phyloP scores from a whole-genome alignment of 2,797 vertebrate genomes.

The Anolis apletophallus region DNA sequence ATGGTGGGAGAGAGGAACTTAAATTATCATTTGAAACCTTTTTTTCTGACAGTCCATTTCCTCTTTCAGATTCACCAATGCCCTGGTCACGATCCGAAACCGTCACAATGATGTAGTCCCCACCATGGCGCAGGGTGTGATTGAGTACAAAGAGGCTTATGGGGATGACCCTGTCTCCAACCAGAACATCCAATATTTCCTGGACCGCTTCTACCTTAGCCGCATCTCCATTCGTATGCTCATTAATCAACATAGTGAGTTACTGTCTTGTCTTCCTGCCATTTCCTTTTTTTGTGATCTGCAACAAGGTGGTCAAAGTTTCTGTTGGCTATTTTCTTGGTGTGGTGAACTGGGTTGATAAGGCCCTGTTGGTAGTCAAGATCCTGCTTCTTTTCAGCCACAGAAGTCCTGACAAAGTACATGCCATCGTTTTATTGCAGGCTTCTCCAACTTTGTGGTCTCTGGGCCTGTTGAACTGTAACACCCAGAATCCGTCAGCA shows the following conservation, averaged over 20 bases:
- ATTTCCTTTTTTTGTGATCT: background rate
- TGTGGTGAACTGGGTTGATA: background rate
- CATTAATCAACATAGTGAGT: slow-evolving; percentile 96
- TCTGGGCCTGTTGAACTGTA: background rate
- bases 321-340: background rate
- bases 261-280: rapidly evolving
- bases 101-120: slow-evolving; percentile 95
- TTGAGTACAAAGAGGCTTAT: slow-evolving; percentile 93
- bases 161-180: slow-evolving; percentile 89
- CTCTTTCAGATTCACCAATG: slow-evolving; percentile 83
- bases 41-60: background rate
- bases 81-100: slow-evolving; percentile 93
- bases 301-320: no score
- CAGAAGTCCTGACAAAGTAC: background rate
- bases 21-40: background rate
- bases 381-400: background rate
- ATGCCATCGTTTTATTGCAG: background rate
- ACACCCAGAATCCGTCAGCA: no score
- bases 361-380: background rate
- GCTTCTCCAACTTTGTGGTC: background rate
- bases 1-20: background rate
- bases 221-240: slow-evolving; percentile 98
- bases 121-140: slow-evolving; percentile 94
- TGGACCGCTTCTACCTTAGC: slow-evolving; percentile 96
- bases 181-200: slow-evolving; percentile 97